A percentile compares a stretch with the other conserved stretches of the same genome.
Conservation (phyloP, 2,113 vertebrate species). For the Corythaeola cristata region DNA sequence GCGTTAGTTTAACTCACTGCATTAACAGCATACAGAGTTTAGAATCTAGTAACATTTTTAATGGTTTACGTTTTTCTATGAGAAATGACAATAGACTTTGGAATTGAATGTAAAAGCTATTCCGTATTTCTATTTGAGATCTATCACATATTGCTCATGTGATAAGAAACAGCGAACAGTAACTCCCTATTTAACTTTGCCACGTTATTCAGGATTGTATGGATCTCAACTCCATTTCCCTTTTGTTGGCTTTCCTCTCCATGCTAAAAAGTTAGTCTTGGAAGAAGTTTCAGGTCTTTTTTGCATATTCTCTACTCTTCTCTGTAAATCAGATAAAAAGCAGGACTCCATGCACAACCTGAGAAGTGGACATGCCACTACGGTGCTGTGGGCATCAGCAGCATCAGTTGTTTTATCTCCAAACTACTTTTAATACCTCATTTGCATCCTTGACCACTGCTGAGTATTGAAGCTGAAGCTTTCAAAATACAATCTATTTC, state of each 20-base stretch:
- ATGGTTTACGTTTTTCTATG: neutral
- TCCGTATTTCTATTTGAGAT: neutral
- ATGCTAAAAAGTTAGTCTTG: neutral
- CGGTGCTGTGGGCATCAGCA: neutral
- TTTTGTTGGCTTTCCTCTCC: neutral
- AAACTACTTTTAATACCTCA: neutral
- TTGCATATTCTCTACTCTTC: neutral
- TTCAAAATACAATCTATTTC: neutral
- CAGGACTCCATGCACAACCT: neutral
- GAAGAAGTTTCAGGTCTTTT: neutral
- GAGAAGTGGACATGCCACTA: neutral
- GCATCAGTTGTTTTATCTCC: neutral
- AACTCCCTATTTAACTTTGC: neutral
- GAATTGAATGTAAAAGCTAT: neutral
- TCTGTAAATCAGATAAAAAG: neutral
- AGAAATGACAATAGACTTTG: neutral
- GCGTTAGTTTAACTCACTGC: neutral
- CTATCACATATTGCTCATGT: neutral
- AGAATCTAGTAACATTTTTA: neutral
- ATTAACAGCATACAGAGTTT: neutral
- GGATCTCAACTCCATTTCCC: neutral
- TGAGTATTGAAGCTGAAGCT: neutral
- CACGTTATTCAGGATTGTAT: fast-evolving
- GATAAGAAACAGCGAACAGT: neutral
- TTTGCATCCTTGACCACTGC: neutral